Evolutionary conservation across 2,888 invertebrate species (phyloP).

Genomic region (Trachelus stipa): DNA sequence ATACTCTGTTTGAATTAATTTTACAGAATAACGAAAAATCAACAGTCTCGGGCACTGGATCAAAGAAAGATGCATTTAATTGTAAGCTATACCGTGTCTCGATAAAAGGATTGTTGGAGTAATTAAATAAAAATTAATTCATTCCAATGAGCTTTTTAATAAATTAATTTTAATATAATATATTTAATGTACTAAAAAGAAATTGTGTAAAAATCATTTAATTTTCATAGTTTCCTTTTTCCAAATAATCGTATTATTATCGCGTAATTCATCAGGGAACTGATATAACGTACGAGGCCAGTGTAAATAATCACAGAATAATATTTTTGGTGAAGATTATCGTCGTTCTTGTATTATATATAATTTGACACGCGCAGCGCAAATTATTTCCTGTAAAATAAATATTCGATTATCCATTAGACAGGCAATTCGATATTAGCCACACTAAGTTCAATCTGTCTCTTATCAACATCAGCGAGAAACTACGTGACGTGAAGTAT

Average conservation of each 20-base stretch:
- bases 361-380: neutral
- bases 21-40: neutral
- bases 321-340: neutral
- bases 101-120: no score
- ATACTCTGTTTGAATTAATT: neutral
- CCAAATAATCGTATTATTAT: neutral
- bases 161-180: neutral
- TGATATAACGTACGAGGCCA: neutral
- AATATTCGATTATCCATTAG: neutral
- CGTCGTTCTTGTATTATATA: neutral
- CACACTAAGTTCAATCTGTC: neutral
- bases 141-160: neutral
- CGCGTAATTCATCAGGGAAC: neutral
- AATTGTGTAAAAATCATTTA: no score
- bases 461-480: neutral
- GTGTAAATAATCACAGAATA: neutral
- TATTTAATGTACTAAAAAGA: no score
- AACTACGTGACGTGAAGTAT: neutral
- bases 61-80: no score
- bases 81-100: no score
- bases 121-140: neutral
- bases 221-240: neutral
- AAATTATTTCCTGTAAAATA: neutral
- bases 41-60: no score
- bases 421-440: neutral